phyloP scores from a whole-genome alignment of 2,113 vertebrate genomes.

The Pterophyllum scalare region DNA sequence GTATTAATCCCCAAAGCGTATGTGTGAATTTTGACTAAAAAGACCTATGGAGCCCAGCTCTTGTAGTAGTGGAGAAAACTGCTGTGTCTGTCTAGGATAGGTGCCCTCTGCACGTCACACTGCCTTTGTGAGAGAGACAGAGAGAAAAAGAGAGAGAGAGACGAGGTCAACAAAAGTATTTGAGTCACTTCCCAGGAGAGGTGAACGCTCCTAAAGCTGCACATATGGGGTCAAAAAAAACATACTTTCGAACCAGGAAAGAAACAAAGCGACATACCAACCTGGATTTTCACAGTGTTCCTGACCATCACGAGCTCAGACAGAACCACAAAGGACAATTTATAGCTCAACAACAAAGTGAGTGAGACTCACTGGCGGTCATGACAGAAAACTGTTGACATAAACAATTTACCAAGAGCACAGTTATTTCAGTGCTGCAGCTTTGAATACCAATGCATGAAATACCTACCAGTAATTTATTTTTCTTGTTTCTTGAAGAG shows the following conservation, averaged over 20 bases:
- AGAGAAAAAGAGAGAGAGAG: background rate
- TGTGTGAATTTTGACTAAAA: background rate
- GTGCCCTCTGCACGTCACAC: conserved; percentile 59
- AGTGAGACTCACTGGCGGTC: background rate
- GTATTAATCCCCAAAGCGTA: background rate
- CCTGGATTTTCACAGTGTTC: background rate
- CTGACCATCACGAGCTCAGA: background rate
- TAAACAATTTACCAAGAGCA: conserved; percentile 25
- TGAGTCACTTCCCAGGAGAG: conserved; percentile 44
- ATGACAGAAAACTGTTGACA: conserved; percentile 35
- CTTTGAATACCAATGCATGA: conserved; percentile 8
- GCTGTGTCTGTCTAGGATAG: conserved; percentile 42
- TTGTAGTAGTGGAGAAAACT: conserved; percentile 4
- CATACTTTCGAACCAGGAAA: background rate
- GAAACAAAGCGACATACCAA: background rate
- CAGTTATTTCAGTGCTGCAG: conserved; percentile 4
- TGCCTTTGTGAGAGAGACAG: background rate
- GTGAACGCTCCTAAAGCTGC: conserved; percentile 32
- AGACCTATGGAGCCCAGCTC: background rate
- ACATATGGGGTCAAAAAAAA: conserved; percentile 9
- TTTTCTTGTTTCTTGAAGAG: background rate
- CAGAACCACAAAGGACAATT: background rate
- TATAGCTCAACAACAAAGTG: background rate
- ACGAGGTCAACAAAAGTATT: conserved; percentile 23
- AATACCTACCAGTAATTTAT: background rate